These are phyloP conservation scores for Nothobranchius furzeri DNA, from an alignment of 2,113 vertebrate species.

Conservation along the genomic window DNA sequence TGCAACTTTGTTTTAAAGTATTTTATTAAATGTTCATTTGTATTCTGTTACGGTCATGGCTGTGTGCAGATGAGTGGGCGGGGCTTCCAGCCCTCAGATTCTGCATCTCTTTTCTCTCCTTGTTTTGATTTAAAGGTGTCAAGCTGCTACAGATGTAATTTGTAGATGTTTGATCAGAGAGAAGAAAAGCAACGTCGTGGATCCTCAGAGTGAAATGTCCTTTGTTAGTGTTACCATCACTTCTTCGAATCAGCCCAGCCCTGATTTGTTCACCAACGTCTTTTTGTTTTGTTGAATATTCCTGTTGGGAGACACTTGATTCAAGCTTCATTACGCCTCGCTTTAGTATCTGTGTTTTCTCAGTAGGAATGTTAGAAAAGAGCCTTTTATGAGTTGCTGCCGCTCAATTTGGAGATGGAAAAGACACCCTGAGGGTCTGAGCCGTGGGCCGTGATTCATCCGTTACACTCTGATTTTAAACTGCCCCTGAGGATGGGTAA, in stretches of 20 bases:
- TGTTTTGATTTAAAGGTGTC: too few relatives aligned
- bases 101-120: too few relatives aligned
- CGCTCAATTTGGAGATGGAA: conserved; percentile 19
- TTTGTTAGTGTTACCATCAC: not conserved
- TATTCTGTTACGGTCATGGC: too few relatives aligned
- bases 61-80: too few relatives aligned
- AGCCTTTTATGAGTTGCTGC: not conserved
- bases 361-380: not conserved
- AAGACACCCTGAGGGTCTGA: conserved; percentile 6
- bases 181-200: not conserved
- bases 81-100: too few relatives aligned
- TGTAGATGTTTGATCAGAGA: conserved; percentile 4
- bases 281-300: not conserved
- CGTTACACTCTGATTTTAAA: conserved; percentile 43
- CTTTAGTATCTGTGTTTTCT: not conserved
- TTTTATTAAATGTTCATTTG: too few relatives aligned
- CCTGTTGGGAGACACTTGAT: conserved; percentile 1
- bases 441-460: conserved; percentile 40
- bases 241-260: not conserved
- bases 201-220: not conserved
- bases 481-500: conserved; percentile 52
- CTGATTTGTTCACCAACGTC: not conserved
- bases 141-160: not conserved
- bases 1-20: too few relatives aligned
- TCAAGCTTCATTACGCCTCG: conserved; percentile 1